These are phyloP conservation scores for Steatornis caripensis DNA, from an alignment of 2,113 vertebrate genomes.

Conservation along the genomic window DNA sequence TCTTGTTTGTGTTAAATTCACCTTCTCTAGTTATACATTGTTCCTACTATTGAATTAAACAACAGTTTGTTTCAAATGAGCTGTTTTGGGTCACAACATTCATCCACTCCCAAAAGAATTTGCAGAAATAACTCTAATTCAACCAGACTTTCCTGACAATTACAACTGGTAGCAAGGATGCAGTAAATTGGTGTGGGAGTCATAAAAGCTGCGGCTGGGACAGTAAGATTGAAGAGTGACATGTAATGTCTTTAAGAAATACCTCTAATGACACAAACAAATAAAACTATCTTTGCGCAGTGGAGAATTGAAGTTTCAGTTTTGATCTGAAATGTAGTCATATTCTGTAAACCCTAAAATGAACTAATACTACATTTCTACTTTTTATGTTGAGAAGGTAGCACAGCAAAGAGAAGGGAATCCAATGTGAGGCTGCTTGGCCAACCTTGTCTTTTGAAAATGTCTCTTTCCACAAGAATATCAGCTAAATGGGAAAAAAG, in stretches of 20 bases:
- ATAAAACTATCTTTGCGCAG: background rate
- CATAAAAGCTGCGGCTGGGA: background rate
- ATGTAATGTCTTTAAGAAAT: background rate
- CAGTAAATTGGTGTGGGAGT: background rate
- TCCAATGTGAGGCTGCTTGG: background rate
- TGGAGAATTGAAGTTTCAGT: background rate
- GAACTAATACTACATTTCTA: background rate
- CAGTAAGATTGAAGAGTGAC: background rate
- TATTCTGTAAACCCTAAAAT: background rate
- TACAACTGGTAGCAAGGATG: background rate
- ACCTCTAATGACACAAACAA: background rate
- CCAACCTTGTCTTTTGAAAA: background rate
- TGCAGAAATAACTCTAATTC: background rate
- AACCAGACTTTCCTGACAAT: background rate
- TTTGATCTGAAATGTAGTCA: background rate
- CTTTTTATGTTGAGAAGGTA: background rate
- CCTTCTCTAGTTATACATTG: background rate
- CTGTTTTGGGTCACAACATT: background rate
- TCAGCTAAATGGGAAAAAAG: background rate
- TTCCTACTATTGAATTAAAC: background rate
- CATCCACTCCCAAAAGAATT: background rate
- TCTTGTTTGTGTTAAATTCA: background rate
- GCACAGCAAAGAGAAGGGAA: background rate
- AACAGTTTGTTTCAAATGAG: background rate
- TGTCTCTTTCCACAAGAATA: background rate